These are phyloP conservation scores for Octodonta nipae DNA, from an alignment of 2,888 invertebrate species.

Conservation along the genomic window DNA sequence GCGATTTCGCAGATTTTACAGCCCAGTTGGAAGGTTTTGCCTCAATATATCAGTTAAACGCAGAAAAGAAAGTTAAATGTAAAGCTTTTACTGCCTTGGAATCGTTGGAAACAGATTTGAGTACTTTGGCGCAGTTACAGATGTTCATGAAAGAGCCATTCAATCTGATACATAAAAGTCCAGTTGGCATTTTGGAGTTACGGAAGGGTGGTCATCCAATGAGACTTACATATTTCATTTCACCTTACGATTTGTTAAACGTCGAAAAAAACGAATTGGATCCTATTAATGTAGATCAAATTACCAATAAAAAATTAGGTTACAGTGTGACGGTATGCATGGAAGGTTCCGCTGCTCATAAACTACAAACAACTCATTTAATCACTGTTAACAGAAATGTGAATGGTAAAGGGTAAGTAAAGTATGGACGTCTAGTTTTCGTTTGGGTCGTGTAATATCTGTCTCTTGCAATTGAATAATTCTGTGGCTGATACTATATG, in stretches of 20 bases:
- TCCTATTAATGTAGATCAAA: slow-evolving; percentile 61
- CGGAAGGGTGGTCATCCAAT: slow-evolving; percentile 82
- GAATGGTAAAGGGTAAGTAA: slow-evolving; percentile 59
- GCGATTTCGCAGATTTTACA: slow-evolving; percentile 85
- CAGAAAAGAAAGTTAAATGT: slow-evolving; percentile 86
- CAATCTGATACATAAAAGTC: slow-evolving; percentile 73
- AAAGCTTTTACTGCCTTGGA: slow-evolving; percentile 72
- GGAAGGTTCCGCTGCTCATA: slow-evolving; percentile 76
- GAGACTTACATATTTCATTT: slow-evolving; percentile 86
- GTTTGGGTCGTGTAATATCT: no score
- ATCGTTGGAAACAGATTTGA: slow-evolving; percentile 80
- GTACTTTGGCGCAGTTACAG: slow-evolving; percentile 64
- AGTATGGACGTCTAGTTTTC: no score
- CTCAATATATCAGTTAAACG: slow-evolving; percentile 85
- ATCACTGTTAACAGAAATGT: slow-evolving; percentile 55
- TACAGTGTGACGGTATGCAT: slow-evolving; percentile 80
- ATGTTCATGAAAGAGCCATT: slow-evolving; percentile 56
- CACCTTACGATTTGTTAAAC: slow-evolving; percentile 81
- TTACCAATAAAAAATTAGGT: slow-evolving; percentile 57
- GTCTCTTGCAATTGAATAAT: no score
- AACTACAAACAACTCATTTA: slow-evolving; percentile 61
- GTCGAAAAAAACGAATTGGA: slow-evolving; percentile 58
- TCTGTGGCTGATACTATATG: no score
- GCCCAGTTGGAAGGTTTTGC: slow-evolving; percentile 70
- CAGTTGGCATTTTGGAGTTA: slow-evolving; percentile 74